Evolutionary conservation across 1,140 invertebrate genomes (phyloP).

Genomic region (Leptinotarsa undecemlineata): DNA sequence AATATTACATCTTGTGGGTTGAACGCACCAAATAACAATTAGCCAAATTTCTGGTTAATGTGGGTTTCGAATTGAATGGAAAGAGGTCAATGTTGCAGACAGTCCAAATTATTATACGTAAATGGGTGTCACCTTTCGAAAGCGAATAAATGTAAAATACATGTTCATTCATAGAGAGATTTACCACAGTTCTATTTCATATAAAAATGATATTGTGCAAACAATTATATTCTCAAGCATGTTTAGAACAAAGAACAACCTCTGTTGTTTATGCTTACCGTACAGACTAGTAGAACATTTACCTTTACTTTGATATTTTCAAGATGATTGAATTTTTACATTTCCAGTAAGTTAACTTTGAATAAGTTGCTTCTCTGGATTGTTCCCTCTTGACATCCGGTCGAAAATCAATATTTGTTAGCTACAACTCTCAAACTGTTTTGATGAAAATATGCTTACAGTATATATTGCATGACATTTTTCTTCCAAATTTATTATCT

Average conservation of each 20-base stretch:
- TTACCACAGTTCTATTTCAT: background rate
- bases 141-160: background rate
- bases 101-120: background rate
- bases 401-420: too few relatives aligned
- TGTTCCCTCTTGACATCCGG: too few relatives aligned
- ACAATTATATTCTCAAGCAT: background rate
- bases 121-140: background rate
- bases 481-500: too few relatives aligned
- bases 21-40: background rate
- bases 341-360: too few relatives aligned
- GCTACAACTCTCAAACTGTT: too few relatives aligned
- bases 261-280: background rate
- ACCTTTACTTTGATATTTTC: too few relatives aligned
- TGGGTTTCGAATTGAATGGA: background rate
- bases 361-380: too few relatives aligned
- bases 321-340: too few relatives aligned
- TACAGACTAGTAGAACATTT: background rate
- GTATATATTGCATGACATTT: too few relatives aligned
- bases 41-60: background rate
- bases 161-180: background rate
- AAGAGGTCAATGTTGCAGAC: constrained; percentile 3
- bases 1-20: too few relatives aligned
- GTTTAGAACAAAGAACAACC: background rate
- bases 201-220: background rate
- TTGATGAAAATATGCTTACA: too few relatives aligned